A percentile compares a stretch with the other conserved stretches of the same genome.
Conservation (phyloP, 2,113 vertebrate genomes). For the Helogale parvula region DNA sequence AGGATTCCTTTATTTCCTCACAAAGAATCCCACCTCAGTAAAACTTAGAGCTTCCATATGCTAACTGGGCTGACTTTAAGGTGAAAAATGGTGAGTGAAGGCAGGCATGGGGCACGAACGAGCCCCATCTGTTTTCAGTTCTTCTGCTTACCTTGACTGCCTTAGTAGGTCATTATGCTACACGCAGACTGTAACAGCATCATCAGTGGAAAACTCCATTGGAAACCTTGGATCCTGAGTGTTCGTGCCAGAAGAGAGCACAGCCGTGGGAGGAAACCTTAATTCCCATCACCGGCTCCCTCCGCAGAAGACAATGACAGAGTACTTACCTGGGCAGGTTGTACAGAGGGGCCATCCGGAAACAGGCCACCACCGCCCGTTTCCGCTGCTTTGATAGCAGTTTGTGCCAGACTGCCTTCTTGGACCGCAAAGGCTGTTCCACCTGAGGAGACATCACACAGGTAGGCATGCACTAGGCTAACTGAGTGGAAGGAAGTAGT, state of each 20-base stretch:
- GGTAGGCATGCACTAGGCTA: not conserved
- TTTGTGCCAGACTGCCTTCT: slow-evolving; percentile 99
- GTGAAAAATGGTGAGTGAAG: not conserved
- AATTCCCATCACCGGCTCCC: not conserved
- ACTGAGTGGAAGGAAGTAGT: not conserved
- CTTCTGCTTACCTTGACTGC: not conserved
- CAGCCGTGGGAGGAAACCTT: not conserved
- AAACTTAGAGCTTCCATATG: not conserved
- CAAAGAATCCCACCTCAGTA: not conserved
- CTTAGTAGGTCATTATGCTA: not conserved
- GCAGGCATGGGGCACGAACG: not conserved
- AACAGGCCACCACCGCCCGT: slow-evolving; percentile 97
- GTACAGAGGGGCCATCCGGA: slow-evolving; percentile 98
- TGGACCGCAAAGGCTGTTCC: slow-evolving; percentile 97
- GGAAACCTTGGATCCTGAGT: not conserved
- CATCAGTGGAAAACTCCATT: not conserved
- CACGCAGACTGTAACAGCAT: not conserved
- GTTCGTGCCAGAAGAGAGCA: not conserved
- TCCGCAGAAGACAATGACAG: not conserved
- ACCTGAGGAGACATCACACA: slow-evolving; percentile 87
- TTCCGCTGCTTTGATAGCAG: slow-evolving; percentile 98
- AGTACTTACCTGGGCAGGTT: slow-evolving; percentile 94
- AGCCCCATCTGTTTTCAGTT: not conserved
- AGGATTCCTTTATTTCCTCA: not conserved
- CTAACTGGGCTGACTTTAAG: not conserved